These are phyloP conservation scores for Eupithecia tripunctaria DNA, from an alignment of 2,888 invertebrate genomes.

Conservation along the genomic window DNA sequence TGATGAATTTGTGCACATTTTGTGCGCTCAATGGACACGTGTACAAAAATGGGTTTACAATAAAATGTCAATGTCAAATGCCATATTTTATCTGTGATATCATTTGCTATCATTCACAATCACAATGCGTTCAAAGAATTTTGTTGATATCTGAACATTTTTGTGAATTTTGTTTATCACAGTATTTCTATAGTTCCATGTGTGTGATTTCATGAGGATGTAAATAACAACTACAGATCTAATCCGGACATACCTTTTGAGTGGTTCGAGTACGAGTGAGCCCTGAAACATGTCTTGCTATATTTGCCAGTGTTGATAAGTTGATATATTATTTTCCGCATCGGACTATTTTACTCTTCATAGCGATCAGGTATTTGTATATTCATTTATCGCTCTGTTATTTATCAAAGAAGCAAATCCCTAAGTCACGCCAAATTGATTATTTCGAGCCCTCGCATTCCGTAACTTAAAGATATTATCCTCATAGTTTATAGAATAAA, in stretches of 20 bases:
- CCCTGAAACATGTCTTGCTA: background rate
- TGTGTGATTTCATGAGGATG: background rate
- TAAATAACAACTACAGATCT: background rate
- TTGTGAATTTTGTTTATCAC: background rate
- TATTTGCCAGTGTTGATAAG: conserved; percentile 1
- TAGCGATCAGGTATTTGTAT: background rate
- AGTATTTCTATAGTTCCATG: background rate
- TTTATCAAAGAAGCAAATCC: conserved; percentile 2
- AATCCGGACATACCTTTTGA: background rate
- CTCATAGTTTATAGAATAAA: background rate
- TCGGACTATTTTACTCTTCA: background rate
- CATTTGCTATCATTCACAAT: background rate
- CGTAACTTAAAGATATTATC: background rate
- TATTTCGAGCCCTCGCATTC: background rate
- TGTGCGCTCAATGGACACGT: background rate
- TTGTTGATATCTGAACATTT: background rate
- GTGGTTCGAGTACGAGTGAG: background rate
- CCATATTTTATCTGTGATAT: background rate
- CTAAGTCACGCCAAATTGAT: background rate
- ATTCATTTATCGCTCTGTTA: background rate
- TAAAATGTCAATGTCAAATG: conserved; percentile 4
- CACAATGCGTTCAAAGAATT: background rate
- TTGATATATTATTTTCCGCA: background rate
- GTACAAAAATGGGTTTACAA: background rate
- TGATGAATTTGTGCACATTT: background rate